Evolutionary conservation across 2,113 vertebrate species (phyloP).

Genomic region (Eclectus roratus): DNA sequence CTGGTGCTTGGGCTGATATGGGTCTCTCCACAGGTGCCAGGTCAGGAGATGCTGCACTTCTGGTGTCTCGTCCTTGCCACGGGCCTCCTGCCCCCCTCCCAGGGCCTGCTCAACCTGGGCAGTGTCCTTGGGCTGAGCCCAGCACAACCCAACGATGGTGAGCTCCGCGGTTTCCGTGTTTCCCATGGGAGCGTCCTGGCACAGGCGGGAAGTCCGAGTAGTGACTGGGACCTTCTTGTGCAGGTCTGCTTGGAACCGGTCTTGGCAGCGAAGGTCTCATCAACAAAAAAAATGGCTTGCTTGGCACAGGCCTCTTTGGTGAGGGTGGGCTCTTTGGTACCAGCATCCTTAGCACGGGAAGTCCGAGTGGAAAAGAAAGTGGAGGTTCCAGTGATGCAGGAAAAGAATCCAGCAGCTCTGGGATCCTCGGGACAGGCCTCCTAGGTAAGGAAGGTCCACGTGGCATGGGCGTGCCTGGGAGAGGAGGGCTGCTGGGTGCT

Average conservation of each 20-base stretch:
- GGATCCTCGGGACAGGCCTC: neutral
- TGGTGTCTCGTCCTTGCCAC: neutral
- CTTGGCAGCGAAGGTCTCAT: neutral
- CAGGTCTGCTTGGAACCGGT: slow-evolving; percentile 3
- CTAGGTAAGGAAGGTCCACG: neutral
- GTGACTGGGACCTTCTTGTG: neutral
- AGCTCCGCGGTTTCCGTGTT: neutral
- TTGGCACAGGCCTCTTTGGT: neutral
- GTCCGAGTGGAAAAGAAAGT: neutral
- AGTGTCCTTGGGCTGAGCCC: neutral
- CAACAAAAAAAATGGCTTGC: neutral
- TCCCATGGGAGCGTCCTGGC: accelerated
- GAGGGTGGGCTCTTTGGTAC: neutral
- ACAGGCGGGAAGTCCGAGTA: neutral
- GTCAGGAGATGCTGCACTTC: neutral
- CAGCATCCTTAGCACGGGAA: neutral
- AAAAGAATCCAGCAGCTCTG: neutral
- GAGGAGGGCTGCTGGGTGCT: neutral
- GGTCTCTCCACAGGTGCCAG: neutral
- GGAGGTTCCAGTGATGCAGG: neutral
- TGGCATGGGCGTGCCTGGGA: neutral
- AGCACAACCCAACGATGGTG: neutral
- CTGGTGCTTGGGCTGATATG: neutral
- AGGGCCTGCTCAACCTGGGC: neutral
- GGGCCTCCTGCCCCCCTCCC: neutral